Conservation (phyloP, 2,888 invertebrate species). For the Ariolimax columbianus region DNA sequence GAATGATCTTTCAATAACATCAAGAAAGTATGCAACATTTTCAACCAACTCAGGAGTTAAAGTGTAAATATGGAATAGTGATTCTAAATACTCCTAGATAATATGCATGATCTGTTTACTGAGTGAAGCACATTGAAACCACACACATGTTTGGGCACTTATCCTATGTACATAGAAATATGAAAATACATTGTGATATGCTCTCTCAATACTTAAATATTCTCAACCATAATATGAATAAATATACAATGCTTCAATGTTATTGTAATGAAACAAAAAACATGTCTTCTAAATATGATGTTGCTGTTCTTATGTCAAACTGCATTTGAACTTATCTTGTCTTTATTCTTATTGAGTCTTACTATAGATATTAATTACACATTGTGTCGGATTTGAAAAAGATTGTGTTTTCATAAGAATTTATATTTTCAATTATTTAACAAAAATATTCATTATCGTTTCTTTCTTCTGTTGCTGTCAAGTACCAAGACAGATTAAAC, state of each 20-base stretch:
- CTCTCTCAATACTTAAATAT: background rate
- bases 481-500: too few relatives aligned
- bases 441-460: too few relatives aligned
- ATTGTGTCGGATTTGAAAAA: too few relatives aligned
- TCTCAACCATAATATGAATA: background rate
- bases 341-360: too few relatives aligned
- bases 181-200: constrained; percentile 21
- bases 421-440: too few relatives aligned
- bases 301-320: too few relatives aligned
- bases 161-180: constrained; percentile 31
- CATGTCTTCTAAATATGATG: too few relatives aligned
- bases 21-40: background rate
- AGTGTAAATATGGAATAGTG: background rate
- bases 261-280: background rate
- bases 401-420: too few relatives aligned
- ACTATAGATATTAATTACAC: too few relatives aligned
- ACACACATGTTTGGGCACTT: constrained; percentile 35
- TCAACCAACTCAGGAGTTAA: constrained; percentile 11
- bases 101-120: background rate
- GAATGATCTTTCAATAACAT: constrained; percentile 11
- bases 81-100: background rate
- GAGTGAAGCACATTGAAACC: background rate
- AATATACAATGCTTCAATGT: background rate
- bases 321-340: too few relatives aligned
- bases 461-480: too few relatives aligned